These are phyloP conservation scores for Chrysotoxum bicinctum DNA, from an alignment of 2,888 invertebrate genomes.

Conservation along the genomic window DNA sequence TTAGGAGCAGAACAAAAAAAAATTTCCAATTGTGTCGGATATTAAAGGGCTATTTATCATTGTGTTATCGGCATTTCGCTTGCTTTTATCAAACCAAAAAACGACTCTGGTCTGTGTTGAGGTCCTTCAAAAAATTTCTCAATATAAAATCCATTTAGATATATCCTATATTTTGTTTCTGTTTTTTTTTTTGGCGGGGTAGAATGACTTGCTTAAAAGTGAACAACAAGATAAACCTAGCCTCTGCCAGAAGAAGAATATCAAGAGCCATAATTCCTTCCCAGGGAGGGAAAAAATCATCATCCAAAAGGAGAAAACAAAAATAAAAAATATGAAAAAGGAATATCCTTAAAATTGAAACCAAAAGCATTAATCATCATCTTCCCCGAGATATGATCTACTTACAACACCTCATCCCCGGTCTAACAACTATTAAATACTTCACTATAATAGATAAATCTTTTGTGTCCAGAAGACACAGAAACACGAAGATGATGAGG, in stretches of 20 bases:
- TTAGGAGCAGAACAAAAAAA: background rate
- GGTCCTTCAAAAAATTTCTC: constrained; percentile 25
- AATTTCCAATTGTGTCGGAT: constrained; percentile 3
- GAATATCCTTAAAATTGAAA: constrained; percentile 64
- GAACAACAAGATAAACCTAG: constrained; percentile 31
- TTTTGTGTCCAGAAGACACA: constrained; percentile 48
- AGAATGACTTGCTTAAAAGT: constrained; percentile 54
- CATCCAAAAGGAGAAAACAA: background rate
- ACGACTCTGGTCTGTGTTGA: background rate
- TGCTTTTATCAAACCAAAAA: background rate
- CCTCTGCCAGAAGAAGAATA: constrained; percentile 3
- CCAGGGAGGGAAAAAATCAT: background rate
- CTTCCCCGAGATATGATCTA: constrained; percentile 68
- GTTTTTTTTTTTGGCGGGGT: constrained; percentile 16
- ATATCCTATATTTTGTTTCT: background rate
- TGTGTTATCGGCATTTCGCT: constrained; percentile 23
- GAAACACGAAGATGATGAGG: constrained; percentile 4
- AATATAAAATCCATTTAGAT: constrained; percentile 56
- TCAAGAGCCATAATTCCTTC: constrained; percentile 45
- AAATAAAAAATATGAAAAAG: constrained; percentile 1
- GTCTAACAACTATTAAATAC: constrained; percentile 72
- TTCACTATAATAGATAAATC: constrained; percentile 69
- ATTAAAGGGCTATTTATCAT: constrained; percentile 37
- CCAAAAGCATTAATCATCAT: constrained; percentile 70
- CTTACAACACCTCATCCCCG: constrained; percentile 70